These are phyloP conservation scores for Epistrophe eligans DNA, from an alignment of 2,888 invertebrate species.

Conservation along the genomic window DNA sequence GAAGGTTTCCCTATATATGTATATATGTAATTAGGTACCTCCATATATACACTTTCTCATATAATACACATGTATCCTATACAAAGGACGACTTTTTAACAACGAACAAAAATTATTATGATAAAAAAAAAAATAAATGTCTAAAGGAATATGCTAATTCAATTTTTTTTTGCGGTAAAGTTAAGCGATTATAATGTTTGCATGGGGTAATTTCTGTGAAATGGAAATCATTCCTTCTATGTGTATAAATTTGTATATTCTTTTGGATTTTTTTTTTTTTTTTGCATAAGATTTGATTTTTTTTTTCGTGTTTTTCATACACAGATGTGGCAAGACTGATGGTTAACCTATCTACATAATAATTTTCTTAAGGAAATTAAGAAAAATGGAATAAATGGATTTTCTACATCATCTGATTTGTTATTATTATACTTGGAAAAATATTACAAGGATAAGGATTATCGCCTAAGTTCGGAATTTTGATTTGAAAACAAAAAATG, in stretches of 20 bases:
- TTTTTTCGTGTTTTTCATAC: neutral
- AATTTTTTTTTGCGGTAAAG: slow-evolving; percentile 40
- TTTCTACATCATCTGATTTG: neutral
- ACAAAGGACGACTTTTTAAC: neutral
- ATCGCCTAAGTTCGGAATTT: too few species aligned
- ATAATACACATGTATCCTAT: neutral
- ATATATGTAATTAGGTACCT: too few species aligned
- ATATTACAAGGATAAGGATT: too few species aligned
- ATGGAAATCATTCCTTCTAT: slow-evolving; percentile 3
- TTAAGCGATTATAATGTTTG: slow-evolving; percentile 64
- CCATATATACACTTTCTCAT: too few species aligned
- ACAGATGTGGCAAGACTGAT: slow-evolving; percentile 8
- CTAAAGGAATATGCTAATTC: slow-evolving; percentile 35
- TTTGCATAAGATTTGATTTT: neutral
- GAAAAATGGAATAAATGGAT: neutral
- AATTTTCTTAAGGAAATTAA: neutral
- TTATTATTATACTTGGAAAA: neutral
- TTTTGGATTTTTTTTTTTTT: neutral
- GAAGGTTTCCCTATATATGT: neutral
- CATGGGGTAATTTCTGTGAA: slow-evolving; percentile 34
- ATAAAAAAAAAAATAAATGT: slow-evolving; percentile 1
- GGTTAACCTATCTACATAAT: neutral
- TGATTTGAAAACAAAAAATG: too few species aligned
- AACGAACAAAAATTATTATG: neutral
- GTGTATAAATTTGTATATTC: neutral